These are phyloP conservation scores for Myocastor coypus DNA, from an alignment of 2,113 vertebrate species.

Conservation along the genomic window DNA sequence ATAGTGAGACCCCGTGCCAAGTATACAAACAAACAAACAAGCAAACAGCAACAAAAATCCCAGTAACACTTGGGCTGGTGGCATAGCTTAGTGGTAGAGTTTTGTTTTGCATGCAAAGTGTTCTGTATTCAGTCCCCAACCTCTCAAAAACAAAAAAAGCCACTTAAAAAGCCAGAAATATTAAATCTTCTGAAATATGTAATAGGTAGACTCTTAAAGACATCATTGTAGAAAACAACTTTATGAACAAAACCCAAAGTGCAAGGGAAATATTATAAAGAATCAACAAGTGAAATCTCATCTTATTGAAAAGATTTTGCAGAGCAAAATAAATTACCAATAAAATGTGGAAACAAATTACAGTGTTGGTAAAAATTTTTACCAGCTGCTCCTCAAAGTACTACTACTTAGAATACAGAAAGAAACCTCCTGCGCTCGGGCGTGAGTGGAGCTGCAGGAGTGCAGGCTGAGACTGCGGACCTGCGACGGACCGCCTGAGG, in stretches of 20 bases:
- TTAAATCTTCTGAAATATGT: background rate
- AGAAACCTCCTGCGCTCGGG: too few species aligned
- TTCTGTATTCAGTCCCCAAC: background rate
- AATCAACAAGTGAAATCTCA: background rate
- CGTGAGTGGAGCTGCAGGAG: too few species aligned
- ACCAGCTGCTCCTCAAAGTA: too few species aligned
- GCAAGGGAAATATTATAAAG: background rate
- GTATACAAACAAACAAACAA: too few species aligned
- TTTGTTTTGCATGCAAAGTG: background rate
- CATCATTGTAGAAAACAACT: background rate
- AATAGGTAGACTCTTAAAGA: background rate
- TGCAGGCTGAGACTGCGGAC: too few species aligned
- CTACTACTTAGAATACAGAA: too few species aligned
- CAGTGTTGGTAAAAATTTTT: too few species aligned
- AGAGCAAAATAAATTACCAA: background rate
- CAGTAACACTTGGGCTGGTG: background rate
- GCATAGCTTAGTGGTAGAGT: background rate
- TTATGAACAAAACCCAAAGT: background rate
- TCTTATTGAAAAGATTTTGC: background rate
- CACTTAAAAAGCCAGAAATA: background rate
- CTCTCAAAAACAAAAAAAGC: background rate
- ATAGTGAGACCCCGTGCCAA: too few species aligned
- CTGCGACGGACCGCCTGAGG: too few species aligned
- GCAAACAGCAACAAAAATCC: too few species aligned
- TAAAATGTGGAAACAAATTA: too few species aligned